Evolutionary conservation across 92 coral and sea anemone genomes (phyloP), one percentile per base, ranked within the genome.

Genomic region (Plumapathes pennacea): DNA sequence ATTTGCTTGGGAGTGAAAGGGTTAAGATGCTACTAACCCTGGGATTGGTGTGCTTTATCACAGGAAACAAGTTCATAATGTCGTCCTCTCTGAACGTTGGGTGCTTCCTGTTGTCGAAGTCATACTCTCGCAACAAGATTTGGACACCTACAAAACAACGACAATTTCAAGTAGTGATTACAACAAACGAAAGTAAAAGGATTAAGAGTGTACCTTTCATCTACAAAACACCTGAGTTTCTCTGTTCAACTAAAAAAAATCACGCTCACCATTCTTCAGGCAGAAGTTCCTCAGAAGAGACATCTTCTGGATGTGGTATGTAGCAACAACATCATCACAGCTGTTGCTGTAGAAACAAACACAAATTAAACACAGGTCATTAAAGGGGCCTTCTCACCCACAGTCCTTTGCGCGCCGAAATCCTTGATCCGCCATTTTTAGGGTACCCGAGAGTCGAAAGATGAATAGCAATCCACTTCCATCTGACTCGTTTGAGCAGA

Each of bases 11-110:
- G n/a, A n/a, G n/a, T n/a, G n/a, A n/a, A n/a, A n/a, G n/a, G n/a
- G n/a, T n/a, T n/a, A n/a, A n/a, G n/a, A n/a, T n/a, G 2, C n/a
- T 9, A 14, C 56, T 26, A 50, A 90, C 97, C 94, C 88, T 92
- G 19, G 96, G 96, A 49, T 89, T 92, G 15, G 90, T 81, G 36
- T 92, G 97, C 57, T 92, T 92, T 7, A 92, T 89, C 10, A 92
- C 60, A 3, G 97, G 97, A 57, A 88, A 92, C 69, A 92, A 56
- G 54, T 92, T 92, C 87, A 92, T 85, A 18, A 92, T 84, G 74
- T 92, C 96, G 41, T 92, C 97, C 55, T 92, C 97, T 48, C 52
- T 73, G 57, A 92, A 92, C 2, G 97, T 77, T 15, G 96, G 84
- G 22, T 72, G 85, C 46, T 80, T 92, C 76, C 81, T 88, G 47